Percentiles rank a stretch among this genome's conserved stretches.
phyloP scores from a whole-genome alignment of 2,797 vertebrate genomes.

The Poecilia velifera region DNA sequence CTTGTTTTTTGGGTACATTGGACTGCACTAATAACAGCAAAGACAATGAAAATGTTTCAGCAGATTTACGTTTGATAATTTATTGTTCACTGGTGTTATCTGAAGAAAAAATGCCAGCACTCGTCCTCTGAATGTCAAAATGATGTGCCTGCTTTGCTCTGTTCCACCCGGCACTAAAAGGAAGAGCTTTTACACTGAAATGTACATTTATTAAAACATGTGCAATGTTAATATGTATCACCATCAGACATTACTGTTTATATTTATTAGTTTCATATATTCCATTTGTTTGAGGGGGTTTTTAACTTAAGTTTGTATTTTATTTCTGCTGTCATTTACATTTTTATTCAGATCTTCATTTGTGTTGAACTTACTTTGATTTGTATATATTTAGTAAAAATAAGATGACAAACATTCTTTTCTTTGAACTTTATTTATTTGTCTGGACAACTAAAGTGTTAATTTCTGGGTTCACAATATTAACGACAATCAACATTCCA shows the following conservation, averaged over 20 bases:
- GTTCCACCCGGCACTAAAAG: conserved; percentile 32
- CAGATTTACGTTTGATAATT: not conserved
- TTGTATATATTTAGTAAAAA: conserved; percentile 64
- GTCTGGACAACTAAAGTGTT: not conserved
- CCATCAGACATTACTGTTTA: not conserved
- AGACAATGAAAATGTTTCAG: conserved; percentile 2
- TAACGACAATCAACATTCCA: not conserved
- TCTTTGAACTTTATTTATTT: not conserved
- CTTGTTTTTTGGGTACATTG: not conserved
- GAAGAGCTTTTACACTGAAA: conserved; percentile 18
- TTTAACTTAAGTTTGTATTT: conserved; percentile 23
- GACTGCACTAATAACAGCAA: conserved; percentile 8
- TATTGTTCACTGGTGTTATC: conserved; percentile 16
- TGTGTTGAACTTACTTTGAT: conserved; percentile 20
- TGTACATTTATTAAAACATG: conserved; percentile 17
- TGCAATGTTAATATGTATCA: conserved; percentile 38
- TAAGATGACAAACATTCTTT: conserved; percentile 10
- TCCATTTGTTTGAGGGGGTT: conserved; percentile 6
- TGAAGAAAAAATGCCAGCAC: conserved; percentile 37
- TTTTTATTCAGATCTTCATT: conserved; percentile 1
- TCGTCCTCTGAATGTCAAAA: conserved; percentile 56
- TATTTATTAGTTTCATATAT: conserved; percentile 11
- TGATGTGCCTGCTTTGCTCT: conserved; percentile 38
- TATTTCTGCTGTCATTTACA: not conserved
- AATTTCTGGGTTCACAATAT: not conserved